Evolutionary conservation across 2,888 invertebrate genomes (phyloP).

Genomic region (Agapostemon virescens): DNA sequence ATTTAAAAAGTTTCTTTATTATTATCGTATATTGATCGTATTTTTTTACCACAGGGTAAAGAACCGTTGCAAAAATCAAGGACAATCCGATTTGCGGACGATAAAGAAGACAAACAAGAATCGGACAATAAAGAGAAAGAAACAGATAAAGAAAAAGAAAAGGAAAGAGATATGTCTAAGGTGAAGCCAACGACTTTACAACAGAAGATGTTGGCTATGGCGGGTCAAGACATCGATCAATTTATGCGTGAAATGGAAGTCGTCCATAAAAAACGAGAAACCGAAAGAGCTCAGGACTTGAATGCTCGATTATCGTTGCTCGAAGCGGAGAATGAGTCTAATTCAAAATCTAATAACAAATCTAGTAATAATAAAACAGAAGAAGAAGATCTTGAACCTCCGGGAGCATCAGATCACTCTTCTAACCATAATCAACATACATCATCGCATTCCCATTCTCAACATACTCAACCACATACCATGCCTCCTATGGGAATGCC

Average conservation of each 20-base stretch:
- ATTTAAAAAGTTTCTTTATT: neutral
- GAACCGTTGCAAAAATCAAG: conserved; percentile 80
- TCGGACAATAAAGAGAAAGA: conserved; percentile 79
- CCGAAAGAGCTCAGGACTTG: conserved; percentile 85
- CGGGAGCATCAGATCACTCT: conserved; percentile 68
- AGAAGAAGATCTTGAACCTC: conserved; percentile 71
- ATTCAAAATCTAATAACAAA: conserved; percentile 66
- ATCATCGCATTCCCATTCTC: conserved; percentile 65
- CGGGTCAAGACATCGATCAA: conserved; percentile 94
- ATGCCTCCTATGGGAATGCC: conserved; percentile 81
- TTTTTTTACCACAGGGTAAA: conserved; percentile 70
- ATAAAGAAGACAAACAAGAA: conserved; percentile 83
- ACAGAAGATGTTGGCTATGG: conserved; percentile 92
- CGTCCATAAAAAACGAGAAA: conserved; percentile 88
- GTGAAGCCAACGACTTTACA: conserved; percentile 89
- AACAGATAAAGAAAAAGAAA: conserved; percentile 75
- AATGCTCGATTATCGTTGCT: conserved; percentile 81
- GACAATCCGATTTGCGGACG: conserved; percentile 85
- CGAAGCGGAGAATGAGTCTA: conserved; percentile 72
- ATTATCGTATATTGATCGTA: conserved; percentile 31
- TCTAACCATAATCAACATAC: conserved; percentile 65
- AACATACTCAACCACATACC: conserved; percentile 70
- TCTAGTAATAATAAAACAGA: conserved; percentile 64
- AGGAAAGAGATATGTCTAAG: conserved; percentile 78
- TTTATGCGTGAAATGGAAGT: conserved; percentile 97